Conservation (phyloP, 2,113 vertebrate genomes). For the Lamprotornis superbus region DNA sequence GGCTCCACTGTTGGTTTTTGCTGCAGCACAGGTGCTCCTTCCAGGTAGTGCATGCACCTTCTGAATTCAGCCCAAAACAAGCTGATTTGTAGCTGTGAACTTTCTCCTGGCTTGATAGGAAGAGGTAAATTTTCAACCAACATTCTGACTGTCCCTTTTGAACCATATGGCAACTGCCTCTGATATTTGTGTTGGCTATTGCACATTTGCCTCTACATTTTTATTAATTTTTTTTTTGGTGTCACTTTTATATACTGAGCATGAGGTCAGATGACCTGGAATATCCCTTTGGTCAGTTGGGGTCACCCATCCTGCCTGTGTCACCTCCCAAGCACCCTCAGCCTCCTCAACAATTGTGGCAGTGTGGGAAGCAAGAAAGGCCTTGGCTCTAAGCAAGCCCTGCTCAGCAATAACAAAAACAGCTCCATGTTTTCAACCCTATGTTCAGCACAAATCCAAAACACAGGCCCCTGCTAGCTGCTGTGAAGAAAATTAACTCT, state of each 20-base stretch:
- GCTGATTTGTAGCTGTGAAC: not conserved
- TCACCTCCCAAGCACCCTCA: not conserved
- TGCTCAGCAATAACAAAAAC: not conserved
- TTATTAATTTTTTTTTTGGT: not conserved
- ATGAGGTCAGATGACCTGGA: not conserved
- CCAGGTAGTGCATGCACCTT: not conserved
- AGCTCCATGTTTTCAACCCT: rapidly evolving
- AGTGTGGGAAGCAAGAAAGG: not conserved
- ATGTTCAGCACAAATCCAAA: not conserved
- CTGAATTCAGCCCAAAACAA: not conserved
- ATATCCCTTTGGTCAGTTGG: not conserved
- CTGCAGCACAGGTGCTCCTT: not conserved
- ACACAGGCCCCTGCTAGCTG: not conserved
- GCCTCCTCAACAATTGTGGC: rapidly evolving
- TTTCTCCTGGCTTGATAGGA: not conserved
- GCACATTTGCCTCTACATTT: not conserved
- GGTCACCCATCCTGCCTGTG: not conserved
- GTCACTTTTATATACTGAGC: no score
- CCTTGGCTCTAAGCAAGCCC: not conserved
- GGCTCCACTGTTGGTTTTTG: not conserved
- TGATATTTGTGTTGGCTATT: not conserved
- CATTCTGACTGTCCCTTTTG: not conserved
- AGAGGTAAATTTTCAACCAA: not conserved
- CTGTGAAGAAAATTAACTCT: not conserved
- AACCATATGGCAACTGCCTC: not conserved